Base-by-base conservation (phyloP, 2,888 invertebrate species). In the Aleiodes testaceus region DNA sequence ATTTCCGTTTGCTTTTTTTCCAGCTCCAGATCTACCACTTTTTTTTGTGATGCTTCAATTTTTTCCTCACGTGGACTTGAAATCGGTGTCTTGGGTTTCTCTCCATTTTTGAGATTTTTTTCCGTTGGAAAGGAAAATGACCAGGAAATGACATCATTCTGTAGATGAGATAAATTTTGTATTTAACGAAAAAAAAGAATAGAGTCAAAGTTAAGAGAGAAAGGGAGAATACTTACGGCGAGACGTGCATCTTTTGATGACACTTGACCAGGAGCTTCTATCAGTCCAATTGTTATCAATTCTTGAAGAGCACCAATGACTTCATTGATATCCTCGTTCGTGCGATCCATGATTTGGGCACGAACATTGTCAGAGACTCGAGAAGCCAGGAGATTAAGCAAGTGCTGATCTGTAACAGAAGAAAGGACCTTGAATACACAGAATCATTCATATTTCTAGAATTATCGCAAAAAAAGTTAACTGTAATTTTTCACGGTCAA, bases 311-410 rank as follows among this genome's bases (percentile, higher is more conserved):
- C 96, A 72, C 93, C 90, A 5, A 93, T 93, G 80, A 97, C 88
- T 80, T 92, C 90, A 85, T 91, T 93, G 78, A 95, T 89, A 83
- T 97, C 97, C 84, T 92, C 92, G 76, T 90, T 89, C 79, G 91
- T 36, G 91, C 75, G 93, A 87, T 72, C 91, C 87, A 75, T 36
- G 6, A 36, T 9, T 36, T 9, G 6, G 36, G 90, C 89, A 78
- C 91, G 91, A 55, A 93, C 87, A 81, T 92, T 91, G 80, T 94
- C 95, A 74, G 92, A 90, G 78, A 93, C 91, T 49, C 95, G 93
- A 65, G 95, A 94, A 78, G 94, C 89, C 81, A 96, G 92, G 96
- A 97, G 97, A 88, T 96, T 95, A 80, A 97, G 90, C 82, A 97
- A 90, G 94, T 96, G 96, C 89, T 96, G 94, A 87, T 97, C 97